Conservation (phyloP, 2,888 invertebrate genomes). For the Napeogenes sylphis region DNA sequence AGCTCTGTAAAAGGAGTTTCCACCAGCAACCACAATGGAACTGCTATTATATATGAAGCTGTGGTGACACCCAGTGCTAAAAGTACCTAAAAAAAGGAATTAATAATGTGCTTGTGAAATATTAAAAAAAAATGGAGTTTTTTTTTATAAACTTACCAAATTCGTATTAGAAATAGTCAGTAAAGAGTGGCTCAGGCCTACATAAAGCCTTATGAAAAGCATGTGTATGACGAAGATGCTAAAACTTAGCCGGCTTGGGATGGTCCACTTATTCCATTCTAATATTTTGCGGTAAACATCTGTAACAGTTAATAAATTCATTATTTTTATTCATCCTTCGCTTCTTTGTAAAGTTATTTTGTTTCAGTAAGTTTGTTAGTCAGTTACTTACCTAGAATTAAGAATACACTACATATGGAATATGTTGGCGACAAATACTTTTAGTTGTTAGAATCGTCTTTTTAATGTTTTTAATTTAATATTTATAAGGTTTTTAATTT, state of each 20-base stretch:
- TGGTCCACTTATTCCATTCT: conserved; percentile 35
- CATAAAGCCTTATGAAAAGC: not conserved
- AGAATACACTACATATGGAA: no score
- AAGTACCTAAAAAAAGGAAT: conserved; percentile 29
- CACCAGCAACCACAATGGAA: conserved; percentile 36
- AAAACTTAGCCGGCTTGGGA: conserved; percentile 33
- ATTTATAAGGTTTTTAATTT: no score
- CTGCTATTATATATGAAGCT: conserved; percentile 29
- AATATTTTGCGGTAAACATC: conserved; percentile 16
- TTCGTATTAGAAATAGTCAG: not conserved
- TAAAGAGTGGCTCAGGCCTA: conserved; percentile 4
- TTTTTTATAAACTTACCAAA: conserved; percentile 5
- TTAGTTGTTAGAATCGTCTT: no score
- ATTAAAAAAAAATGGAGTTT: not conserved
- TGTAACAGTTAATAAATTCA: conserved; percentile 5
- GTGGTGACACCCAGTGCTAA: conserved; percentile 17
- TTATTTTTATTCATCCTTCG: not conserved
- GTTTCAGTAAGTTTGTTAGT: no score
- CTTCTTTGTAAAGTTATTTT: no score
- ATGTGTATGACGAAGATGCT: conserved; percentile 30
- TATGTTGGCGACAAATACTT: no score
- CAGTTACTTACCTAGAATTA: no score
- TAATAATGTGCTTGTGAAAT: not conserved
- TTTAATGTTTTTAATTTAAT: no score
- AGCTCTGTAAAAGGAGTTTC: conserved; percentile 37